phyloP scores from a whole-genome alignment of 2,797 vertebrate species.

The Oophaga sylvatica region DNA sequence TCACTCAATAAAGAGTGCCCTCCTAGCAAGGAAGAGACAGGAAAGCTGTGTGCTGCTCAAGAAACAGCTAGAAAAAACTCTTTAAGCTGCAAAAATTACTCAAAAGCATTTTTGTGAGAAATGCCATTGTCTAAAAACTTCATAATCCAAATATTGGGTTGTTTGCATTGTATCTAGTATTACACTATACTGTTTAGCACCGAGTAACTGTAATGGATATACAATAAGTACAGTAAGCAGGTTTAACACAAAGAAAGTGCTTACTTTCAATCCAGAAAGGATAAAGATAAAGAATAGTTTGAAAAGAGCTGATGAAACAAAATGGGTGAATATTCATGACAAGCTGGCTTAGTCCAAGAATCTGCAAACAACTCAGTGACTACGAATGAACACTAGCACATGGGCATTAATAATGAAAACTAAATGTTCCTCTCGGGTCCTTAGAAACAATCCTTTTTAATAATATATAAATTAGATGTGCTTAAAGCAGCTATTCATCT shows the following conservation, averaged over 20 bases:
- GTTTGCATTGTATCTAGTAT: background rate
- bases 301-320: conserved; percentile 56
- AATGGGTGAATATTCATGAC: conserved; percentile 58
- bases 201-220: conserved; percentile 14
- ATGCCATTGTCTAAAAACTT: background rate
- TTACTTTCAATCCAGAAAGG: conserved; percentile 31
- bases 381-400: conserved; percentile 53
- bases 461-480: conserved; percentile 61
- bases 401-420: conserved; percentile 59
- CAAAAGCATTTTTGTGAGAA: background rate
- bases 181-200: background rate
- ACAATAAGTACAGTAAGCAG: conserved; percentile 2
- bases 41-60: no score
- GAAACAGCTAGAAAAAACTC: no score
- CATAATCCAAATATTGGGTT: background rate
- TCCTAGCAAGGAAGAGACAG: no score
- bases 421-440: conserved; percentile 55
- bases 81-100: background rate
- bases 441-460: conserved; percentile 61
- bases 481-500: conserved; percentile 61
- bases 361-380: conserved; percentile 55
- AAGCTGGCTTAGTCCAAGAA: conserved; percentile 53
- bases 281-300: conserved; percentile 52
- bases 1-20: no score
- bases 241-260: conserved; percentile 36